Conservation (phyloP, 1,140 invertebrate species). For the Ooceraea biroi region DNA sequence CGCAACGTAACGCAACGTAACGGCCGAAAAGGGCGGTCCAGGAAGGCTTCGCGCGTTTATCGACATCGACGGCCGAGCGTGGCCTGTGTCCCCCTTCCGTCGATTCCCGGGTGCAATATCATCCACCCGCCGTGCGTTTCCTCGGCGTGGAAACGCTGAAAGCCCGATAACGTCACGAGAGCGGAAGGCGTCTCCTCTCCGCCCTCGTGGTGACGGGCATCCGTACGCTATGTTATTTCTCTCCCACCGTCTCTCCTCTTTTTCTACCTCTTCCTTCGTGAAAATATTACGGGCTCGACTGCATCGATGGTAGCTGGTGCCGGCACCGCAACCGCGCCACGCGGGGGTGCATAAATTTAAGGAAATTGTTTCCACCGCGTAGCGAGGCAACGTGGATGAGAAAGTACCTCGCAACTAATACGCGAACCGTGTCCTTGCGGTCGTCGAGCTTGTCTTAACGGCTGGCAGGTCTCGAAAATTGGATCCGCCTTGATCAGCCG, state of each 20-base stretch:
- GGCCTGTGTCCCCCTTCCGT: constrained; percentile 62
- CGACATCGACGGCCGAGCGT: constrained; percentile 63
- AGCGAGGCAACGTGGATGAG: constrained; percentile 70
- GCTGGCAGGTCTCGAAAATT: constrained; percentile 79
- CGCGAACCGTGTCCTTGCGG: constrained; percentile 71
- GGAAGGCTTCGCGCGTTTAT: constrained; percentile 67
- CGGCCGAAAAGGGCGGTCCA: constrained; percentile 62
- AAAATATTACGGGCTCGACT: constrained; percentile 78
- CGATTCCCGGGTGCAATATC: constrained; percentile 70
- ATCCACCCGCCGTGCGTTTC: constrained; percentile 49
- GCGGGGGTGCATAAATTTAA: constrained; percentile 81
- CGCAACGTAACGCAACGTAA: constrained; percentile 34
- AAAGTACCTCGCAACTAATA: constrained; percentile 74
- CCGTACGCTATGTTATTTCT: constrained; percentile 68
- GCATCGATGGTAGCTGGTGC: constrained; percentile 42
- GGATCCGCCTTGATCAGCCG: constrained; percentile 69
- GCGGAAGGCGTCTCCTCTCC: constrained; percentile 64
- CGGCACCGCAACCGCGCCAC: not conserved
- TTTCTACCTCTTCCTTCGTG: constrained; percentile 65
- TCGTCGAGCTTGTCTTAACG: constrained; percentile 76
- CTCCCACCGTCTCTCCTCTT: constrained; percentile 60
- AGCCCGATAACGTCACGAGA: constrained; percentile 69
- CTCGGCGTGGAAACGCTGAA: constrained; percentile 38
- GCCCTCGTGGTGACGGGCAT: constrained; percentile 47
- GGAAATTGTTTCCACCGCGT: constrained; percentile 81